phyloP scores from a whole-genome alignment of 2,888 invertebrate species.

The Apamea anceps region DNA sequence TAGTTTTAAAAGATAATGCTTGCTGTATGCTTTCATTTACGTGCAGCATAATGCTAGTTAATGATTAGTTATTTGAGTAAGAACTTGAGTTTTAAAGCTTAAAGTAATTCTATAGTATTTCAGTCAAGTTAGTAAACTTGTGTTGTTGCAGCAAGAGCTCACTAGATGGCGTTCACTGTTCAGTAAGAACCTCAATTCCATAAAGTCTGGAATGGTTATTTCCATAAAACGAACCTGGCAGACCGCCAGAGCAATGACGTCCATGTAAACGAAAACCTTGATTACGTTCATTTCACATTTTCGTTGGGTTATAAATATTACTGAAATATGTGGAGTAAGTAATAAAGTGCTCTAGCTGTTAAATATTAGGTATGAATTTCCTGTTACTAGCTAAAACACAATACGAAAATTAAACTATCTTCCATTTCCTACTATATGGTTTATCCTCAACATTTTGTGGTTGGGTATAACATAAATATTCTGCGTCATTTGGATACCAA shows the following conservation, averaged over 20 bases:
- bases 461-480: not conserved
- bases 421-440: not conserved
- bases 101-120: not conserved
- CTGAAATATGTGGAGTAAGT: slow-evolving; percentile 25
- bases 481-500: not conserved
- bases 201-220: slow-evolving; percentile 26
- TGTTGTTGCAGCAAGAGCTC: not conserved
- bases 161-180: slow-evolving; percentile 44
- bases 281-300: slow-evolving; percentile 17
- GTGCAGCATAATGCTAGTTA: not conserved
- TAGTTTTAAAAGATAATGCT: not conserved
- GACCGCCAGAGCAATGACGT: slow-evolving; percentile 53
- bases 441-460: not conserved
- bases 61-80: not conserved
- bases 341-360: not conserved
- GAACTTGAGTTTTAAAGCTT: not conserved
- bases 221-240: slow-evolving; percentile 44
- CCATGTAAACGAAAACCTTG: slow-evolving; percentile 5
- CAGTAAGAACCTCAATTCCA: slow-evolving; percentile 3
- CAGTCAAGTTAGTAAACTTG: not conserved
- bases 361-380: slow-evolving; percentile 8
- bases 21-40: not conserved
- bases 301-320: slow-evolving; percentile 24
- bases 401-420: not conserved
- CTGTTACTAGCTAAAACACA: not conserved